Conservation (phyloP, 2,113 vertebrate genomes). For the Myotis davidii region DNA sequence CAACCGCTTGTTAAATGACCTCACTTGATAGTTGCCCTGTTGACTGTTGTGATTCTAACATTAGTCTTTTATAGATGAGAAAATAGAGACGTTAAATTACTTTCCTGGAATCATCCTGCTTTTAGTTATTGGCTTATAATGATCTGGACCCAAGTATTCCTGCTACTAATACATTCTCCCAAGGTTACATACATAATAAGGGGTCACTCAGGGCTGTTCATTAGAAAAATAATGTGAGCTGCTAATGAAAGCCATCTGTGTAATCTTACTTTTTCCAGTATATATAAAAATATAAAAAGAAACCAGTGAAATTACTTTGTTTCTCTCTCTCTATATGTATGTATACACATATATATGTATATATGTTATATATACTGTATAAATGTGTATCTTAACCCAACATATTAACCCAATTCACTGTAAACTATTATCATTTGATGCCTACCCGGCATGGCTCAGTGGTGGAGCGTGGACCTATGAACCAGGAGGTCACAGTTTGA, state of each 20-base stretch:
- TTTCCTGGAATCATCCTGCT: slow-evolving; percentile 21
- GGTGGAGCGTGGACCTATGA: too few species aligned
- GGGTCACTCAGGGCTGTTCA: background rate
- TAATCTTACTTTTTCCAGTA: background rate
- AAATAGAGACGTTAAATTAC: slow-evolving; percentile 14
- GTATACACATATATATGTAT: too few species aligned
- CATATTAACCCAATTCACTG: background rate
- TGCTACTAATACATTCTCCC: background rate
- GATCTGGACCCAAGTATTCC: background rate
- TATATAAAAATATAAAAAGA: background rate
- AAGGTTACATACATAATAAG: background rate
- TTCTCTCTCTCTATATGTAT: too few species aligned
- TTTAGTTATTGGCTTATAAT: slow-evolving; percentile 25
- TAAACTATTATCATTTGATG: too few species aligned
- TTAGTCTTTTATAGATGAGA: slow-evolving; percentile 3
- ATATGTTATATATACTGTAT: background rate
- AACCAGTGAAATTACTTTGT: slow-evolving; percentile 32
- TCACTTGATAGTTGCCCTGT: slow-evolving; percentile 24
- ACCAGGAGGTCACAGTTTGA: too few species aligned
- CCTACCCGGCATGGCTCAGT: too few species aligned
- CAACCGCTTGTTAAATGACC: background rate
- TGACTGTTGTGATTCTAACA: slow-evolving; percentile 16
- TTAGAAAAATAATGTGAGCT: slow-evolving; percentile 21
- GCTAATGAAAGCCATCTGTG: background rate
- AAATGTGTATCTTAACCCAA: background rate